Evolutionary conservation across 2,888 invertebrate genomes (phyloP).

Genomic region (Diarsia brunnea): DNA sequence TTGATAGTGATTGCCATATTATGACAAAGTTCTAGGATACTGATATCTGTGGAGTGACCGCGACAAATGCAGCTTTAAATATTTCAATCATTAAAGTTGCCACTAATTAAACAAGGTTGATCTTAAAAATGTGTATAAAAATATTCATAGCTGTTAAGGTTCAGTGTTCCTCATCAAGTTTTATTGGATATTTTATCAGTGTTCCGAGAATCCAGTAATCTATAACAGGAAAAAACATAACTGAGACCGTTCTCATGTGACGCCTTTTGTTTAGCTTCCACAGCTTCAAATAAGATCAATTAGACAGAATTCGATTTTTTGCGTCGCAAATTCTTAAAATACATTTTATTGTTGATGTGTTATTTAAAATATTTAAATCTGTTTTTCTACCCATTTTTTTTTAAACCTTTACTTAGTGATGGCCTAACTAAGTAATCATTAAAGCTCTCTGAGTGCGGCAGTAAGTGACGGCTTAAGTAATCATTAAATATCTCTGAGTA

Average conservation of each 20-base stretch:
- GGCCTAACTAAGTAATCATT: no score
- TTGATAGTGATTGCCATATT: no score
- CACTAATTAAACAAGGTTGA: slow-evolving; percentile 13
- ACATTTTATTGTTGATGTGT: background rate
- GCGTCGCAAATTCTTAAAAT: background rate
- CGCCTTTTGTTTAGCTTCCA: slow-evolving; percentile 36
- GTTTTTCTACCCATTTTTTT: background rate
- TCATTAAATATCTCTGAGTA: no score
- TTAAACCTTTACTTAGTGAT: no score
- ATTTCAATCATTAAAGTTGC: background rate
- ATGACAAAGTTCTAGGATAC: no score
- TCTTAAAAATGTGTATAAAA: slow-evolving; percentile 17
- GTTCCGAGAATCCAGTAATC: slow-evolving; percentile 79
- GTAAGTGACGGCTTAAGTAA: no score
- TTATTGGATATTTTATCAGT: slow-evolving; percentile 74
- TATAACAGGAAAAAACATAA: slow-evolving; percentile 76
- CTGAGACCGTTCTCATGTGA: slow-evolving; percentile 58
- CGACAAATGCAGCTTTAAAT: background rate
- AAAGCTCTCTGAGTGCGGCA: no score
- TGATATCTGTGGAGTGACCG: background rate
- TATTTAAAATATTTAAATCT: background rate
- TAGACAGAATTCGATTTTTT: slow-evolving; percentile 11
- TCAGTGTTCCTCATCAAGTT: slow-evolving; percentile 57
- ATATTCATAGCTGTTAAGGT: slow-evolving; percentile 31
- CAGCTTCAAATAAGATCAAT: slow-evolving; percentile 31